Conservation (phyloP, 2,888 invertebrate genomes). For the Hemicrepidius hirtus region DNA sequence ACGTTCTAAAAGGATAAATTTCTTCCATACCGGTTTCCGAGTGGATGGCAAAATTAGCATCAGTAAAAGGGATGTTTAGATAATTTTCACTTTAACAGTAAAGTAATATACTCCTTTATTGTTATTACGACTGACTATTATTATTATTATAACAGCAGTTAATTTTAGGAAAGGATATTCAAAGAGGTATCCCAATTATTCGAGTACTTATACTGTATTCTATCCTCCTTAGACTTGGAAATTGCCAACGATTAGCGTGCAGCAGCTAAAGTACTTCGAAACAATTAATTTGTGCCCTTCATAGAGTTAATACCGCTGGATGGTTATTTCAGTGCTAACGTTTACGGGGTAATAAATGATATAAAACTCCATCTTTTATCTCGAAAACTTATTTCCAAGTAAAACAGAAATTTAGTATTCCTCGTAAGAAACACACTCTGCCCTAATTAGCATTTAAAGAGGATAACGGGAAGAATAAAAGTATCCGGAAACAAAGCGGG, state of each 20-base stretch:
- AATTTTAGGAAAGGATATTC: neutral
- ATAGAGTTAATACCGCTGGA: conserved; percentile 2
- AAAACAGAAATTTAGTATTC: conserved; percentile 29
- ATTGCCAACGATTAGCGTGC: conserved; percentile 21
- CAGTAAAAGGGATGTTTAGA: neutral
- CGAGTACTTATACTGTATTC: neutral
- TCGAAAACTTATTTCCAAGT: conserved; percentile 18
- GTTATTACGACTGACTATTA: neutral
- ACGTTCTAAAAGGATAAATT: too few species aligned
- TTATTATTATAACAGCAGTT: conserved; percentile 3
- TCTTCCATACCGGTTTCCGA: too few species aligned
- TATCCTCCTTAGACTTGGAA: conserved; percentile 22
- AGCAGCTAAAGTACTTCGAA: conserved; percentile 15
- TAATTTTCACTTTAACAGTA: conserved; percentile 3
- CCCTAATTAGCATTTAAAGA: conserved; percentile 43
- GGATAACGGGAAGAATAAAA: conserved; percentile 33
- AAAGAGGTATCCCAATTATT: conserved; percentile 24
- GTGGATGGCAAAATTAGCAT: too few species aligned
- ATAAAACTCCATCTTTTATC: conserved; percentile 24
- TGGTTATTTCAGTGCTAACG: conserved; percentile 8
- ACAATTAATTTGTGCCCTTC: conserved; percentile 26
- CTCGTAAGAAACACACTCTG: conserved; percentile 1
- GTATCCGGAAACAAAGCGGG: conserved; percentile 40
- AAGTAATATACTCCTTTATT: neutral
- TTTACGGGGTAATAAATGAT: conserved; percentile 22